Evolutionary conservation across 2,113 vertebrate genomes (phyloP).

Genomic region (Hepsetus odoe): DNA sequence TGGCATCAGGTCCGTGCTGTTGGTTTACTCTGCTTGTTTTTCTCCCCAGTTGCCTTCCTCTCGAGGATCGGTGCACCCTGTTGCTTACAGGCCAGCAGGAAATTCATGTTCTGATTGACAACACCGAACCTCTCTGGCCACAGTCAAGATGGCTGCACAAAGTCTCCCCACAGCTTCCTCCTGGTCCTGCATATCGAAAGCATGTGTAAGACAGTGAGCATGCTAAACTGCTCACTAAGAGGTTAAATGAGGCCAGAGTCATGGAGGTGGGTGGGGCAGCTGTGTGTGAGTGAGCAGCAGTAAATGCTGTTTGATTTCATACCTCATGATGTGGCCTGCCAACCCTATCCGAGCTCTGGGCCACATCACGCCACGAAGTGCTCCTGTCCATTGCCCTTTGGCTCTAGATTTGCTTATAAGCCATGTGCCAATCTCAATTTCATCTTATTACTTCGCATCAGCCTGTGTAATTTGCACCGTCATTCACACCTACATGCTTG

Average conservation of each 20-base stretch:
- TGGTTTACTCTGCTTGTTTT: slow-evolving; percentile 15
- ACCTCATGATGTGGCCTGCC: slow-evolving; percentile 15
- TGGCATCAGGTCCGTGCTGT: too few relatives aligned
- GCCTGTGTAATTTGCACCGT: neutral
- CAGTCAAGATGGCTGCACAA: neutral
- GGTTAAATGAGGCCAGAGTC: neutral
- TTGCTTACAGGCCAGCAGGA: slow-evolving; percentile 20
- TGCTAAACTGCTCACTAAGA: neutral
- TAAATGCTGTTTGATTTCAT: slow-evolving; percentile 44
- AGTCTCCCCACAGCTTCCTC: neutral
- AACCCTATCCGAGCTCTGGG: neutral
- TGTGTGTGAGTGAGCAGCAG: slow-evolving; percentile 11
- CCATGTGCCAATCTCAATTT: neutral
- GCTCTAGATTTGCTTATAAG: neutral
- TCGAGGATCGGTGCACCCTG: neutral
- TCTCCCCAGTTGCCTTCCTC: slow-evolving; percentile 1
- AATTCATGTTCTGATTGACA: slow-evolving; percentile 24
- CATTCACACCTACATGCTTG: neutral
- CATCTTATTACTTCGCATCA: neutral
- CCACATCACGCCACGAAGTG: slow-evolving; percentile 27
- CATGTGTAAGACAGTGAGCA: slow-evolving; percentile 15
- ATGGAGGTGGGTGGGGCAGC: neutral
- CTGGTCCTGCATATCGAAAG: neutral
- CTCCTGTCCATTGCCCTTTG: neutral
- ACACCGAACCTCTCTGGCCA: slow-evolving; percentile 10